These are phyloP conservation scores for Tragopan temminckii DNA, from an alignment of 2,797 vertebrate species.

Conservation along the genomic window DNA sequence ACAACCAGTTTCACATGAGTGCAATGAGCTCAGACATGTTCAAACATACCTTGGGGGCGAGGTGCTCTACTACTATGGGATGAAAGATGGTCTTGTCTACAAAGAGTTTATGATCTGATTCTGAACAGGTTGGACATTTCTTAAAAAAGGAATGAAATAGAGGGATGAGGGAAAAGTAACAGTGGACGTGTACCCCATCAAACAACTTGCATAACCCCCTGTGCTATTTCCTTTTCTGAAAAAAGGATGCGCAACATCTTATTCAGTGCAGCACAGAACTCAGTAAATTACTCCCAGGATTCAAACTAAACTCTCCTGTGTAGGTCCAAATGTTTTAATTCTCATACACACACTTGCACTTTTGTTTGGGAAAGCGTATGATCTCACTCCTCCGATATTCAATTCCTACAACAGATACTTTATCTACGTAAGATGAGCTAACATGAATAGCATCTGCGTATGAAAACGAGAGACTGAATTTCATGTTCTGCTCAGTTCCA, in stretches of 20 bases:
- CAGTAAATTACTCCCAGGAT: background rate
- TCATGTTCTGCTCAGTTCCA: background rate
- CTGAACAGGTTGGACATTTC: background rate
- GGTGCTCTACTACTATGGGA: background rate
- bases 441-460: background rate
- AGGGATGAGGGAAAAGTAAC: background rate
- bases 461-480: background rate
- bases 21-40: background rate
- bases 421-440: background rate
- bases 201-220: background rate
- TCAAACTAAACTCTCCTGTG: background rate
- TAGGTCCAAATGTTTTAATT: background rate
- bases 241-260: background rate
- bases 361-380: background rate
- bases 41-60: background rate
- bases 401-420: background rate
- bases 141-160: background rate
- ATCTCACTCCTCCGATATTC: background rate
- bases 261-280: background rate
- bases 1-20: background rate
- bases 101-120: background rate
- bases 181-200: background rate
- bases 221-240: conserved; percentile 1
- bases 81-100: background rate
- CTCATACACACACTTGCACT: background rate